phyloP scores from a whole-genome alignment of 2,888 invertebrate genomes.

The Nymphalis urticae region DNA sequence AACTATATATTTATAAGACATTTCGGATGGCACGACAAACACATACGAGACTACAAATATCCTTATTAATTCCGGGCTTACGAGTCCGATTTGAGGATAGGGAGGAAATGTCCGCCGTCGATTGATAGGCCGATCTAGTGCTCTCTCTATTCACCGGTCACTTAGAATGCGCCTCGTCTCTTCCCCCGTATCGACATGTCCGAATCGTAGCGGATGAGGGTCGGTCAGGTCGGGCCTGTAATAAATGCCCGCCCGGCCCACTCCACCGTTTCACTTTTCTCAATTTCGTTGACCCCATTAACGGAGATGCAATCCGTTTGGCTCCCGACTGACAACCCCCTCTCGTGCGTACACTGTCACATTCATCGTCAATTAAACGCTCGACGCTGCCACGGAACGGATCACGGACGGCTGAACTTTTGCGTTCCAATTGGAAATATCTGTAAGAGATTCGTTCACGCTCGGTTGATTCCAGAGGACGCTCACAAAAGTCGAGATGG shows the following conservation, averaged over 20 bases:
- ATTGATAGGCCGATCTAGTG: constrained; percentile 43
- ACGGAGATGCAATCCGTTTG: constrained; percentile 64
- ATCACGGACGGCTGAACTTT: constrained; percentile 54
- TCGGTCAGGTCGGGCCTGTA: constrained; percentile 48
- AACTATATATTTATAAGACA: constrained; percentile 37
- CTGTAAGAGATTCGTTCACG: constrained; percentile 49
- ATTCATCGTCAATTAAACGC: constrained; percentile 71
- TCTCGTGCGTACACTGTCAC: constrained; percentile 58
- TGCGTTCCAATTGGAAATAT: constrained; percentile 47
- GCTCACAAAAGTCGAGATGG: constrained; percentile 41
- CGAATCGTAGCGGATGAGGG: constrained; percentile 49
- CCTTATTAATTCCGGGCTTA: constrained; percentile 59
- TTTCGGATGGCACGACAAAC: constrained; percentile 48
- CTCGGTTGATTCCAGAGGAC: constrained; percentile 42
- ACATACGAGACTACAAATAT: constrained; percentile 55
- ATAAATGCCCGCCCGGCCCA: constrained; percentile 62
- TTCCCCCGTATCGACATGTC: constrained; percentile 47
- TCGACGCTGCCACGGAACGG: constrained; percentile 51
- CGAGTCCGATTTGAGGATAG: constrained; percentile 37
- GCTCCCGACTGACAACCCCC: constrained; percentile 54
- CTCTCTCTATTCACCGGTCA: constrained; percentile 46
- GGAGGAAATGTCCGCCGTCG: constrained; percentile 33
- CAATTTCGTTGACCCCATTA: constrained; percentile 76
- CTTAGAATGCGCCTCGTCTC: constrained; percentile 46
- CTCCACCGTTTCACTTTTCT: constrained; percentile 72